Evolutionary conservation across 2,797 vertebrate species (phyloP).

Genomic region (Spinibarbus caldwelli): DNA sequence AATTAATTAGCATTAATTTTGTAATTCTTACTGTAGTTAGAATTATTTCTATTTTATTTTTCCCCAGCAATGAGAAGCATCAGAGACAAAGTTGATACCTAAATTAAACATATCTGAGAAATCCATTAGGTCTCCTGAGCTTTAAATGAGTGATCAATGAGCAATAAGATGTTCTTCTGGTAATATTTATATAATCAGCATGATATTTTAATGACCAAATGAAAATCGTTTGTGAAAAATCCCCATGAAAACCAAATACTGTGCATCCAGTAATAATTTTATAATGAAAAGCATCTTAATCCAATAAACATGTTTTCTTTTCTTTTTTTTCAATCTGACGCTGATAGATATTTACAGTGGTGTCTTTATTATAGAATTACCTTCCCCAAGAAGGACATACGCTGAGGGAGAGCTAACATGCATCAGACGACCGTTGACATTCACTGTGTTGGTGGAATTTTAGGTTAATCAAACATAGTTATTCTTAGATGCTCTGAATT

Average conservation of each 20-base stretch:
- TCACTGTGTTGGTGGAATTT: constrained; percentile 59
- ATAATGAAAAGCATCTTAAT: neutral
- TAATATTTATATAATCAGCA: neutral
- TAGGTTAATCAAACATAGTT: constrained; percentile 68
- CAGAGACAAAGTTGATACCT: neutral
- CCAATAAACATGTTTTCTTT: neutral
- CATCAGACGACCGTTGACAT: constrained; percentile 72
- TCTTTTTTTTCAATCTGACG: neutral
- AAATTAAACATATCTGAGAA: neutral
- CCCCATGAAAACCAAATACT: neutral
- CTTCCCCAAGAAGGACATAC: constrained; percentile 73
- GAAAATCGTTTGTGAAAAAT: neutral
- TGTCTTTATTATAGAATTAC: constrained; percentile 16
- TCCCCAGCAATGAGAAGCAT: neutral
- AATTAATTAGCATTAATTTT: no score
- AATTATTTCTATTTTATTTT: neutral
- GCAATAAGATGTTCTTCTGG: neutral
- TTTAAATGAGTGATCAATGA: neutral
- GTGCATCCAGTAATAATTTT: neutral
- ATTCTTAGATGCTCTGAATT: constrained; percentile 73
- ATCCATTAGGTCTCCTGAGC: neutral
- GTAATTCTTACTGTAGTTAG: no score
- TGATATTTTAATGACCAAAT: neutral
- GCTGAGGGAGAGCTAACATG: constrained; percentile 68
- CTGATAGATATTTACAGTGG: neutral